phyloP scores from a whole-genome alignment of 1,140 invertebrate species.

The Daktulosphaira vitifoliae region DNA sequence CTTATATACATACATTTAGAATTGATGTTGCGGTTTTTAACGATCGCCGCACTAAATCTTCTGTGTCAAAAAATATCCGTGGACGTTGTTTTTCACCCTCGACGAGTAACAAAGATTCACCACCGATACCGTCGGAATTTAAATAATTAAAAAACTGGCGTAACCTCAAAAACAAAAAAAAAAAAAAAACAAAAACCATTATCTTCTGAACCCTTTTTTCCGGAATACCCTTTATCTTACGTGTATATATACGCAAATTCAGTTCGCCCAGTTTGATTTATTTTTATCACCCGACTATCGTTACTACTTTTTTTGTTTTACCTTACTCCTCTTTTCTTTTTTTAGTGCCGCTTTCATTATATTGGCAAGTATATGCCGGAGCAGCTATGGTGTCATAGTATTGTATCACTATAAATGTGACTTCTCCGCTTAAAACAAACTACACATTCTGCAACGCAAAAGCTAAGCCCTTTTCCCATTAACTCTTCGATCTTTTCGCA shows the following conservation, averaged over 20 bases:
- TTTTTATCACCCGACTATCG: constrained; percentile 30
- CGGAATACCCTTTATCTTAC: constrained; percentile 28
- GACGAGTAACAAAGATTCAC: constrained; percentile 16
- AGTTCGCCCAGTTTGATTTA: constrained; percentile 33
- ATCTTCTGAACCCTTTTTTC: constrained; percentile 31
- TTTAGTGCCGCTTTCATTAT: constrained; percentile 15
- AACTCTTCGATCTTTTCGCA: constrained; percentile 28
- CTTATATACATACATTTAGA: constrained; percentile 6
- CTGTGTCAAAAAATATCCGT: constrained; percentile 31
- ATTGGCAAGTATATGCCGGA: constrained; percentile 3
- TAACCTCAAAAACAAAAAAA: constrained; percentile 29
- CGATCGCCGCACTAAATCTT: constrained; percentile 33
- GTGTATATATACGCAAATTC: constrained; percentile 29
- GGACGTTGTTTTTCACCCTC: constrained; percentile 22
- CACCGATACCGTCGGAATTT: constrained; percentile 32
- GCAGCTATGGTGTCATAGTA: too few relatives aligned
- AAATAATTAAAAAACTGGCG: constrained; percentile 34
- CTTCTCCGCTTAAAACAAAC: too few relatives aligned
- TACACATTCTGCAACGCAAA: too few relatives aligned
- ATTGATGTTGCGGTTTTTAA: constrained; percentile 33
- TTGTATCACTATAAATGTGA: too few relatives aligned
- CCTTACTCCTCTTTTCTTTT: constrained; percentile 29
- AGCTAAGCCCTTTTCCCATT: constrained; percentile 27
- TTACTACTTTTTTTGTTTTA: constrained; percentile 26
- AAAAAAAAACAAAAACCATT: constrained; percentile 7